Evolutionary conservation across 2,888 invertebrate species (phyloP), one percentile per base, ranked within the genome.

Genomic region (Lingula anatina): DNA sequence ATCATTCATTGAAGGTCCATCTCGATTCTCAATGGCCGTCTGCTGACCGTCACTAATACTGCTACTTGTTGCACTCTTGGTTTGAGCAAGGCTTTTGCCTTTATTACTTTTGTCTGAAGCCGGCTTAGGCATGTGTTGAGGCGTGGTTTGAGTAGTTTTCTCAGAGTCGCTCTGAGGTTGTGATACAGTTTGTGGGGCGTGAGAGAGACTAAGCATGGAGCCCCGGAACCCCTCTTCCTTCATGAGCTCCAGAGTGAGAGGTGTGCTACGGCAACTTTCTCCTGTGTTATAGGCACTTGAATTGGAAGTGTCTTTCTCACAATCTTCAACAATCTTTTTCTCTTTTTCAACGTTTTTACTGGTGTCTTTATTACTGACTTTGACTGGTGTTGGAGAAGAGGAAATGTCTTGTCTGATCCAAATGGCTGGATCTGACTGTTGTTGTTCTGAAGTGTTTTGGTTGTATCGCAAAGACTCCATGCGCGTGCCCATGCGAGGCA

Each of bases 241-340:
- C 25, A 66, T 65, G 5, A 72, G 60, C 56, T 73, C 73, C 23
- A 73, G 58, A 12, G 72, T 73, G 1, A 73, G 58, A 1, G 71
- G 71, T 2, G 73, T 83, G 64, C 86, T 86, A 60, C 86, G 83
- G 64, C 86, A 85, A n/a, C 86, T 86, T 48, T 86, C 87, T 1
- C 86, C 70, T 2, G 86, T 86, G 66, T 87, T 87, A 70, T 86
- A 87, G 44, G 87, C 86, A 73, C 71, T 73, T 35, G 71, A 71
- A 15, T 84, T 85, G 31, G 86, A 85, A 42, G 84, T 84, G 53
- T 65, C 68, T 42, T 64, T 64, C 42, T 65, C 61, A 39, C 60
- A 56, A 40, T 67, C 63, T 9, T n/a, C 9, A 9, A 15, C 9
- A 12, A 12, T 31, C 31, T 12, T 12, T 31, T 15, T 31, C 31